Evolutionary conservation across 2,888 invertebrate genomes (phyloP), one percentile per base, ranked within the genome.

Genomic region (Parascotia fuliginaria): DNA sequence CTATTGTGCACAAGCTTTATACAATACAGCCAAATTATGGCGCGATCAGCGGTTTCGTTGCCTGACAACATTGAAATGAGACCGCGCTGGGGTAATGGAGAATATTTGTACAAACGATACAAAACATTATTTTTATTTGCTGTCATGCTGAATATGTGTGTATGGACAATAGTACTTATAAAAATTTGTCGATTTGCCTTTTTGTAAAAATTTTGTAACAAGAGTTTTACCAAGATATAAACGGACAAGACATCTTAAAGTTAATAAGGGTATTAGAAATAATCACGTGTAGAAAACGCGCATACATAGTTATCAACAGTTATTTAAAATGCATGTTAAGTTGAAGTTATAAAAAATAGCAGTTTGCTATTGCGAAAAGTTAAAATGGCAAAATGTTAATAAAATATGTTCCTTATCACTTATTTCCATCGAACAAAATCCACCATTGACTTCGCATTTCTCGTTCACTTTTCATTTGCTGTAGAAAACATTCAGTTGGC

Each of bases 1-100:
- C 60, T 50, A 59, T 63, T 63, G 44, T 59, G 32, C 22, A 13
- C 42, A 45, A 54, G 55, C 42, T 40, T 16, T 54, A 54, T 50
- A 54, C 45, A 54, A 31, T 13, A 31, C 13, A 13, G 12, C 31
- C 31, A 31, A 13, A 31, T 31, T 31, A 31, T 31, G 14, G 13
- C 9, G 31, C 5, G 31, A 2, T 31, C 1, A 31, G 31, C 31
- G 5, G 31, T 1, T 13, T 13, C 6, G 6, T 13, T 13, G 6
- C 7, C 12, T 13, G 13, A 11, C n/a, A n/a, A n/a, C n/a, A n/a
- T n/a, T 29, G 3, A 12, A 9, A 31, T 13, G 31, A 31, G 13
- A 13, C 6, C 13, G 31, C 31, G n/a, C n/a, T n/a, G 11, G 13
- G 2, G 31, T 31, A 33, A 33, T 33, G 16, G 15, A 7, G 7